Percentiles rank a stretch among this genome's conserved stretches.
Evolutionary conservation across 1,140 invertebrate genomes (phyloP).

Genomic region (Halotydeus destructor): DNA sequence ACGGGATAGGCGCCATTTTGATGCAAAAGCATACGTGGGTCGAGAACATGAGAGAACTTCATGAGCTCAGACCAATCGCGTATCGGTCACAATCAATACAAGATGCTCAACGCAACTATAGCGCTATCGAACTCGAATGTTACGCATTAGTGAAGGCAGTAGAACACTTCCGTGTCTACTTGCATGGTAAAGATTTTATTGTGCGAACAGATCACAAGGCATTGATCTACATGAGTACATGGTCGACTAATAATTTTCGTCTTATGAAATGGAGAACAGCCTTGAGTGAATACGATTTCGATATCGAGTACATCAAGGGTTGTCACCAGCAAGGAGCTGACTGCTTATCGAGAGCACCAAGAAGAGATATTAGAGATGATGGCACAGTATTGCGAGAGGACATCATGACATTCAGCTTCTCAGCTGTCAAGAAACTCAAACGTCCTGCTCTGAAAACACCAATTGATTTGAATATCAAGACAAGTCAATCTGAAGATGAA

Average conservation of each 20-base stretch:
- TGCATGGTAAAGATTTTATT: constrained; percentile 24
- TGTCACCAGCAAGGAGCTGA: constrained; percentile 6
- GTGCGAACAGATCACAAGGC: constrained; percentile 30
- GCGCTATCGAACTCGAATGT: constrained; percentile 32
- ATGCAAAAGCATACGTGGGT: too few species aligned
- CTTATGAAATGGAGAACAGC: constrained; percentile 5
- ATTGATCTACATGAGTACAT: constrained; percentile 16
- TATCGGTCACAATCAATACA: too few species aligned
- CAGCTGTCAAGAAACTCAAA: too few species aligned
- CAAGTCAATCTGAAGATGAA: too few species aligned
- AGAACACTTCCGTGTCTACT: constrained; percentile 29
- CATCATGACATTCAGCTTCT: too few species aligned
- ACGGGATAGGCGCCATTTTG: constrained; percentile 26
- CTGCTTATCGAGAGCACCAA: constrained; percentile 1
- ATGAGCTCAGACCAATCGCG: too few species aligned
- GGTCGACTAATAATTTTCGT: neutral
- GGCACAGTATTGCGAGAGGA: too few species aligned
- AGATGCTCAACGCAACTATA: constrained; percentile 28
- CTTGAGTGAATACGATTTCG: constrained; percentile 7
- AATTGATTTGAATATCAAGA: too few species aligned
- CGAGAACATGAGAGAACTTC: too few species aligned
- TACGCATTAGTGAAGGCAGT: constrained; percentile 28
- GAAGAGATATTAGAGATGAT: too few species aligned
- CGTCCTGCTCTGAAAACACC: too few species aligned
- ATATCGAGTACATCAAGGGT: constrained; percentile 8